Base-by-base conservation (phyloP, 2,113 vertebrate species). In the Ciconia boyciana region DNA sequence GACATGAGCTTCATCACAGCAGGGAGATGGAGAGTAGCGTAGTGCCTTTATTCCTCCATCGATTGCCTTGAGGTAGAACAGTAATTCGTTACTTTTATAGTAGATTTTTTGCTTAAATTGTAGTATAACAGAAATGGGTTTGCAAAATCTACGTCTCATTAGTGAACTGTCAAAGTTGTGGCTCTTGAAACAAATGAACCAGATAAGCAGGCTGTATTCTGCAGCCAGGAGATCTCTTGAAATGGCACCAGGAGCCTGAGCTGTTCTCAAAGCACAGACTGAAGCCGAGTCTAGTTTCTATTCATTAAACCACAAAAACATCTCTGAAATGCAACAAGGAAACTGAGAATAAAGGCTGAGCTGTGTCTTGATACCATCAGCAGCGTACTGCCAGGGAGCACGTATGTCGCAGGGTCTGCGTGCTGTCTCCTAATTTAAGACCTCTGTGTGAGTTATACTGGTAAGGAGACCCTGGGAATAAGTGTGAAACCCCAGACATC, bases 231-330 rank as follows among this genome's bases (percentile, higher is more conserved):
- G 57, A 28, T 24, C 57, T 48, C 55, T 29, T 22, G 80, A 62
- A 68, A n/a, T 2, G 1, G 80, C 74, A 60, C 60, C 61, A 3
- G 78, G 49, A n/a, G 49, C 81, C 72, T 66, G 74, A 75, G 4
- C 83, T 28, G 39, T 10, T 82, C 80, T 58, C 57, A 29, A 26
- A 84, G 89, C 78, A 20, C 43, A 6, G 26, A 69, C 80, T 2
- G 1, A 76, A 80, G 84, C 84, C 0, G 32, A 55, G 31, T 29
- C 82, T 90, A 9, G 81, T 97, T 96, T 97, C 75, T 0, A 51
- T 96, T 97, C 91, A 74, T 46, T 13, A 97, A 95, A 95, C 96
- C 95, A 94, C 94, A 93, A 77, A 97, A 94, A 74, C 93, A 94
- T 74, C 78, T 87, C 91, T 48, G 52, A 95, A 79, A 70, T 54